These are phyloP conservation scores for Nannospalax galili DNA, from an alignment of 2,113 vertebrate genomes.

Conservation along the genomic window DNA sequence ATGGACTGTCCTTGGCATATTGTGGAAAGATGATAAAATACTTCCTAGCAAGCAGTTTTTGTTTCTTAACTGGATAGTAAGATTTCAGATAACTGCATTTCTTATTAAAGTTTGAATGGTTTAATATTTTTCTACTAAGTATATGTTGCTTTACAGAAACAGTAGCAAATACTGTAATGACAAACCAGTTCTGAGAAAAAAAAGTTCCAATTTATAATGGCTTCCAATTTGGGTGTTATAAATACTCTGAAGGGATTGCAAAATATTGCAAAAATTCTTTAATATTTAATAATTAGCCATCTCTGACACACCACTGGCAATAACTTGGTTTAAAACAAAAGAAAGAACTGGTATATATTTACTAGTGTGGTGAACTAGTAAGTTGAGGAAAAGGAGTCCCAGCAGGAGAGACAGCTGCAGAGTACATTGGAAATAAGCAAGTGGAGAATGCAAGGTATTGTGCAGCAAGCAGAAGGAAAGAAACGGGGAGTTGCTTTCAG, in stretches of 20 bases:
- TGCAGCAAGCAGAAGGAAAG: constrained; percentile 23
- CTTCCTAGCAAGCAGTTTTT: background rate
- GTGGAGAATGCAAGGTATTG: background rate
- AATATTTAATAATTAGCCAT: constrained; percentile 33
- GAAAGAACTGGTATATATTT: background rate
- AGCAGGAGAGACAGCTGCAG: background rate
- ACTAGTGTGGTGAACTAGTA: background rate
- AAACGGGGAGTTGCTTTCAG: background rate
- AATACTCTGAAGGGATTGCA: constrained; percentile 12
- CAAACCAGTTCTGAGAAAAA: constrained; percentile 54
- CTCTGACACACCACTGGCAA: background rate
- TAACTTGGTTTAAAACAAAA: constrained; percentile 45
- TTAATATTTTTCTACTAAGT: constrained; percentile 34
- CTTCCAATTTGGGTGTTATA: constrained; percentile 53
- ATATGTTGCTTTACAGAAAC: constrained; percentile 52
- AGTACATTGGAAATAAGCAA: constrained; percentile 49
- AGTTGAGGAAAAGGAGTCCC: background rate
- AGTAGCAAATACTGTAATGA: constrained; percentile 7
- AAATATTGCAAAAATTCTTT: constrained; percentile 33
- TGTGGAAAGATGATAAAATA: constrained; percentile 34
- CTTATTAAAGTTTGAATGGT: constrained; percentile 47
- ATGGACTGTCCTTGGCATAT: background rate
- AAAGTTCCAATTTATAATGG: background rate
- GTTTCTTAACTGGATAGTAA: background rate
- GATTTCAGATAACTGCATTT: constrained; percentile 57